Conservation (phyloP, 2,113 vertebrate species). For the Myiagra hebetior region DNA sequence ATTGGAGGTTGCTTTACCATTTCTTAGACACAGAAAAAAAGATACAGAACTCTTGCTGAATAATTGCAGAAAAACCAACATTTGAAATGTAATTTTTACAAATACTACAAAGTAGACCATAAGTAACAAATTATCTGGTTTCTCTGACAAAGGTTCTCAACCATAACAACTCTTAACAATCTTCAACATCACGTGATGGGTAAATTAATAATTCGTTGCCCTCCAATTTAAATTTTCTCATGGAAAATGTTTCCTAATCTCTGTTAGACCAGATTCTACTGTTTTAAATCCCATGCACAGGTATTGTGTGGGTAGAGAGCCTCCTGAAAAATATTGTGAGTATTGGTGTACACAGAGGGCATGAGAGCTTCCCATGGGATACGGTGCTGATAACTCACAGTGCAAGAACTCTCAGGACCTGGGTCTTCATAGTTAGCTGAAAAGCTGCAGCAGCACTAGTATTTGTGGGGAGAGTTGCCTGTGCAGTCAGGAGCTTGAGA, state of each 20-base stretch:
- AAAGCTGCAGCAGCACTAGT: background rate
- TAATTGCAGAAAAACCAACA: background rate
- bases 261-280: background rate
- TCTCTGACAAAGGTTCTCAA: background rate
- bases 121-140: background rate
- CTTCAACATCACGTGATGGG: background rate
- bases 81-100: background rate
- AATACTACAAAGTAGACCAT: background rate
- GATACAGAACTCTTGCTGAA: accelerated
- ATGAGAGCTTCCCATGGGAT: background rate
- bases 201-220: background rate
- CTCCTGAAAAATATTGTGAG: background rate
- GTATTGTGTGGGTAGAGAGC: background rate
- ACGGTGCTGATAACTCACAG: background rate
- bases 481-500: background rate
- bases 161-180: background rate
- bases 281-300: background rate
- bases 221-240: background rate
- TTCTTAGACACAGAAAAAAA: background rate
- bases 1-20: background rate
- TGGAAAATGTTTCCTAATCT: background rate
- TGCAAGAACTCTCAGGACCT: background rate
- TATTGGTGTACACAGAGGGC: accelerated
- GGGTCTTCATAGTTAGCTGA: background rate
- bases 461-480: background rate